A percentile compares a stretch with the other conserved stretches of the same genome.
These are phyloP conservation scores for Azemiops feae DNA, from an alignment of 2,113 vertebrate species.

Conservation along the genomic window DNA sequence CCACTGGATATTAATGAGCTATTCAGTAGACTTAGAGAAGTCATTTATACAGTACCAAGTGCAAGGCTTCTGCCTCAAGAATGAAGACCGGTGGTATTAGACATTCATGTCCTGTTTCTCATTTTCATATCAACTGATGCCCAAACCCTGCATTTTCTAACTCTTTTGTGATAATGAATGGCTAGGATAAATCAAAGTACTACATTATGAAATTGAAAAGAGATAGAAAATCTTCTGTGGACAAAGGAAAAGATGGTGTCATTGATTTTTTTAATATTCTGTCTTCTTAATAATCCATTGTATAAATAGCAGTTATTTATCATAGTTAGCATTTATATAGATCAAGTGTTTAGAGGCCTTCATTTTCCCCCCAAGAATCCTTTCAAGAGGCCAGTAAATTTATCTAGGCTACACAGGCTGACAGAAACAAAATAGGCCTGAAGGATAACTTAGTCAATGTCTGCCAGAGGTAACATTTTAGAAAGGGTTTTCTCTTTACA, in stretches of 20 bases:
- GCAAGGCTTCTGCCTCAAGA: constrained; percentile 3
- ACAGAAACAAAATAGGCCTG: not conserved
- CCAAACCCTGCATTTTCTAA: not conserved
- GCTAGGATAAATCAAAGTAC: not conserved
- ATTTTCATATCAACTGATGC: not conserved
- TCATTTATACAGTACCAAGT: not conserved
- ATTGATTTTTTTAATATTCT: constrained; percentile 11
- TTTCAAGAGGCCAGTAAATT: not conserved
- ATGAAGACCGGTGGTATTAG: rapidly evolving
- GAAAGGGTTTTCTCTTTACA: not conserved
- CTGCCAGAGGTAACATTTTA: not conserved
- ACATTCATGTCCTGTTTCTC: not conserved
- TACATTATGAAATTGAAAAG: not conserved
- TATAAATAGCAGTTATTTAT: not conserved
- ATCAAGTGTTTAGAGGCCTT: not conserved
- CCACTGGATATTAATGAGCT: constrained; percentile 21
- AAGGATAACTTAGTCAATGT: not conserved
- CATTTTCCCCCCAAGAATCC: not conserved
- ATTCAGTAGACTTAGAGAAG: constrained; percentile 26
- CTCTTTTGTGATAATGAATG: constrained; percentile 2
- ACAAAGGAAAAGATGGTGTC: not conserved
- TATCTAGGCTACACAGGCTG: not conserved
- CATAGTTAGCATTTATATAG: not conserved
- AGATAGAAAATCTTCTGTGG: not conserved
- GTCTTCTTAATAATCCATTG: not conserved